Base-by-base conservation (phyloP, 2,888 invertebrate genomes). In the Nezara viridula region DNA sequence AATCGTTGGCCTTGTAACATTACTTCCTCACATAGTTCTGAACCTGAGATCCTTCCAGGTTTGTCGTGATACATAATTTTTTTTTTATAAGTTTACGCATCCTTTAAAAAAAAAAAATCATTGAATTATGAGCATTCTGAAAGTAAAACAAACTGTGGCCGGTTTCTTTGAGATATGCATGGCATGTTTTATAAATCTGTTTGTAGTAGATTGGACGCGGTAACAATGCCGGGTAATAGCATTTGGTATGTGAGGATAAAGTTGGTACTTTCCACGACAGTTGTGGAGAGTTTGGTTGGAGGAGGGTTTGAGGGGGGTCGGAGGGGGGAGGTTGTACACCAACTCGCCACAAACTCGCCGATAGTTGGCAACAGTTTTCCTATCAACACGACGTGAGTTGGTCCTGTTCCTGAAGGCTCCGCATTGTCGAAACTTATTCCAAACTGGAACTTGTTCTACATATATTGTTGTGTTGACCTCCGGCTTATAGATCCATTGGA, bases 321-420 rank as follows among this genome's bases (percentile, higher is more conserved):
- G 10, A 0, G 16, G 27, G 14, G 3, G 6, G 27, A 14, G 12
- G 5, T 14, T 14, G 27, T 60, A 27, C 60, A 60, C 60, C 27
- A 60, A 60, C 27, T 27, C 55, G n/a, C n/a, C 55, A 10, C 55
- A 55, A 55, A 55, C 55, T 55, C 60, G 14, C 27, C 60, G 60
- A 60, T 60, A 60, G 60, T 60, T 60, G 27, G 4, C 27, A 60
- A 60, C 60, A 60, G 60, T 60, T 60, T 60, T 60, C 60, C 60
- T 60, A 60, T 60, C 60, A 27, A 27, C 60, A 27, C 60, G 60
- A 60, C 60, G 60, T 60, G 60, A 60, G 60, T 60, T 60, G 60
- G 27, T 60, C 27, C 27, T 60, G 60, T 27, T 60, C 27, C 60
- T 60, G 60, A 60, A 60, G 60, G 60, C 60, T 60, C 60, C 12